phyloP scores from a whole-genome alignment of 2,113 vertebrate genomes.

The Martes martes region DNA sequence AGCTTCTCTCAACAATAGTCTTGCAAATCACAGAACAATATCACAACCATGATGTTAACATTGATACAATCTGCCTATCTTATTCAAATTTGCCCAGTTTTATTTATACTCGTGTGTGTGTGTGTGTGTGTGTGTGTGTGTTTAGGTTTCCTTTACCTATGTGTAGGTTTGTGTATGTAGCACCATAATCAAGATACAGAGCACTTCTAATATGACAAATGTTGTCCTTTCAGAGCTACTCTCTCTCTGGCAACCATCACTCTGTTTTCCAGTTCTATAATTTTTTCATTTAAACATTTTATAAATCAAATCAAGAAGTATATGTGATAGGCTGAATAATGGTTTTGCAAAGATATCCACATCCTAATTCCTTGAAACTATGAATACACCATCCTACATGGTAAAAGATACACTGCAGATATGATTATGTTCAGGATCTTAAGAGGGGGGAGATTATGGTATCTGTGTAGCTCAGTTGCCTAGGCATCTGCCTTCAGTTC shows the following conservation, averaged over 20 bases:
- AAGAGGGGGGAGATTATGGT: background rate
- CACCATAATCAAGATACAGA: background rate
- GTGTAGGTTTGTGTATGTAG: background rate
- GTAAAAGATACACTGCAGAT: background rate
- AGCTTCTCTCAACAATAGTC: background rate
- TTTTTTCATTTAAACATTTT: background rate
- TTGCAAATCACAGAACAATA: background rate
- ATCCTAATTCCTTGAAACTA: background rate
- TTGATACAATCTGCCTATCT: background rate
- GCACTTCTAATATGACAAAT: background rate
- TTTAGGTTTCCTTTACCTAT: background rate
- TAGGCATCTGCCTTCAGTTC: background rate
- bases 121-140: background rate
- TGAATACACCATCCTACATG: background rate
- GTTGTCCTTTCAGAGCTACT: too few relatives aligned
- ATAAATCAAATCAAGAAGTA: background rate
- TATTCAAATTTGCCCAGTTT: background rate
- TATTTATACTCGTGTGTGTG: background rate
- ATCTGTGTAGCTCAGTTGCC: background rate
- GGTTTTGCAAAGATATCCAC: background rate
- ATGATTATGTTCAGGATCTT: background rate
- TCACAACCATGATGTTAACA: background rate
- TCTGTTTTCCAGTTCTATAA: background rate
- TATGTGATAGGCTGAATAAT: background rate
- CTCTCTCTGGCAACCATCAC: background rate